phyloP scores from a whole-genome alignment of 2,888 invertebrate genomes.

The Coelogynopora nodosa region DNA sequence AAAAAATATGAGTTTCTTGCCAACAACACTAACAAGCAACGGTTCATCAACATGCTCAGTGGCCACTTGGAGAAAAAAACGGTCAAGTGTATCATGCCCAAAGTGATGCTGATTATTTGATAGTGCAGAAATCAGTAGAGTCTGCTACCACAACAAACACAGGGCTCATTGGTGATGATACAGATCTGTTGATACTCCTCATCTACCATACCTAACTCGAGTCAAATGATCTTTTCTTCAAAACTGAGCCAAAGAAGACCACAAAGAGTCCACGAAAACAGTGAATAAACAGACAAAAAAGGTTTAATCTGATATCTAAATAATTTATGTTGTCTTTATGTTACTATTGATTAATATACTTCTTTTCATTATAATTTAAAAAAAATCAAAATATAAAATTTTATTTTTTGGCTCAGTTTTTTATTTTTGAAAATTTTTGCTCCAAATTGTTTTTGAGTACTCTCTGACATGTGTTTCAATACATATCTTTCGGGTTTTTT shows the following conservation, averaged over 20 bases:
- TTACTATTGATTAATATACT: no score
- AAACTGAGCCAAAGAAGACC: neutral
- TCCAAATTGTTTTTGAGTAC: no score
- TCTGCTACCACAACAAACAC: slow-evolving; percentile 41
- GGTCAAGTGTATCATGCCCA: slow-evolving; percentile 47
- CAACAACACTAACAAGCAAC: slow-evolving; percentile 51
- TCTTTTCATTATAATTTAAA: no score
- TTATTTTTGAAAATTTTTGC: no score
- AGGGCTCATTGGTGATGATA: slow-evolving; percentile 51
- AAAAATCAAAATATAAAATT: no score
- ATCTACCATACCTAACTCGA: slow-evolving; percentile 46
- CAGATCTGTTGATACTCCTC: slow-evolving; percentile 51
- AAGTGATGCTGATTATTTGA: slow-evolving; percentile 51
- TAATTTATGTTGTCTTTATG: no score
- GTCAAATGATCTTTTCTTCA: neutral
- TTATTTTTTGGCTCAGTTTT: no score
- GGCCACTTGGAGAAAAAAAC: slow-evolving; percentile 39
- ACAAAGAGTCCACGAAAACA: slow-evolving; percentile 36
- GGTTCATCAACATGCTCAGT: slow-evolving; percentile 48
- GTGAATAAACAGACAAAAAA: slow-evolving; percentile 49
- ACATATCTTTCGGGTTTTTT: no score
- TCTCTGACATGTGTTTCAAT: no score
- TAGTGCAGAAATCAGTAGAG: slow-evolving; percentile 49
- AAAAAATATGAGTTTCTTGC: slow-evolving; percentile 50
- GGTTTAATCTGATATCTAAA: no score